phyloP scores from a whole-genome alignment of 2,113 vertebrate species.

The Cepphus grylle region DNA sequence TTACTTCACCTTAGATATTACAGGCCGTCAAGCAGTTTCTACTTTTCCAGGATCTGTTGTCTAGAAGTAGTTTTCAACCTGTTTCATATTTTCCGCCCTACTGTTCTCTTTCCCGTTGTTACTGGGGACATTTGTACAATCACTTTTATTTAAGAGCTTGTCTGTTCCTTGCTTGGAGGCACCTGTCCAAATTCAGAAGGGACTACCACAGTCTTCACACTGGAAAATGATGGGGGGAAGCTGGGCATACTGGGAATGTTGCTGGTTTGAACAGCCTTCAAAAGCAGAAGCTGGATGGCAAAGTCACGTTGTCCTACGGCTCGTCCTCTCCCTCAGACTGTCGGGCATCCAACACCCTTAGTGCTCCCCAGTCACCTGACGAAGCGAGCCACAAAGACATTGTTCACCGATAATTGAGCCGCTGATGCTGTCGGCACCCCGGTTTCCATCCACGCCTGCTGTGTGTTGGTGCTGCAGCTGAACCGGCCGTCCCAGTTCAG shows the following conservation, averaged over 20 bases:
- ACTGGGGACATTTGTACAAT: neutral
- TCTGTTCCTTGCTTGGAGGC: neutral
- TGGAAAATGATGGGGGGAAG: neutral
- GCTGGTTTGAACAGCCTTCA: neutral
- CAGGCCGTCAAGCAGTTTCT: neutral
- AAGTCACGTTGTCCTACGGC: neutral
- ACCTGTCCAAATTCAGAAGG: neutral
- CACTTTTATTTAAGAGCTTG: neutral
- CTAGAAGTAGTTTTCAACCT: neutral
- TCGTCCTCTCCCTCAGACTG: neutral
- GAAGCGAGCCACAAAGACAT: neutral
- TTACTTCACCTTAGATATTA: neutral
- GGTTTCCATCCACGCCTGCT: neutral
- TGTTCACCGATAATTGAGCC: neutral
- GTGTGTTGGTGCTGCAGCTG: neutral
- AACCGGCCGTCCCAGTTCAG: rapidly evolving
- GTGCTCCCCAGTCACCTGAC: neutral
- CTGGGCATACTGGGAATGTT: neutral
- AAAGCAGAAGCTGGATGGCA: neutral
- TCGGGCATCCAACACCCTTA: neutral
- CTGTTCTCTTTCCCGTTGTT: neutral
- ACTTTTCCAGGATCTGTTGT: neutral
- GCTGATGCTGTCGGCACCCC: neutral
- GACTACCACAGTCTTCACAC: neutral
- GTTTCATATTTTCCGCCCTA: neutral